Evolutionary conservation across 2,797 vertebrate species (phyloP).

Genomic region (Pogonophryne albipinna): DNA sequence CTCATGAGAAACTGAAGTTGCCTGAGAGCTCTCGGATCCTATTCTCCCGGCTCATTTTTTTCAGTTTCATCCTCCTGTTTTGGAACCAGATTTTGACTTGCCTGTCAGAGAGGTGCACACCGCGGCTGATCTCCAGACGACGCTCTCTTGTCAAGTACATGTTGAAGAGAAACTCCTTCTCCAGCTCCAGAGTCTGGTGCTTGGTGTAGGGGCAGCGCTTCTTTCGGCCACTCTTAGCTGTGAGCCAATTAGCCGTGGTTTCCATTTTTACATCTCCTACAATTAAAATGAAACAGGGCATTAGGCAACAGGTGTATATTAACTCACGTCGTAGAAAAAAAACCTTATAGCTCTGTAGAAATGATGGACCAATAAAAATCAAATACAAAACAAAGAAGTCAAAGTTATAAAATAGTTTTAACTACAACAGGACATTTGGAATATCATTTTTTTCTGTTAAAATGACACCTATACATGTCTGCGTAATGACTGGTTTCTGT

Average conservation of each 20-base stretch:
- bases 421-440: not conserved
- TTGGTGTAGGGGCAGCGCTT: constrained; percentile 99
- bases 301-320: constrained; percentile 60
- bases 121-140: constrained; percentile 98
- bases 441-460: not conserved
- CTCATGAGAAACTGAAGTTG: constrained; percentile 98
- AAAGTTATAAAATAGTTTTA: no score
- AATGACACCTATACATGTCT: not conserved
- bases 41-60: constrained; percentile 99
- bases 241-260: constrained; percentile 95
- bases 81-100: constrained; percentile 99
- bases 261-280: constrained; percentile 92
- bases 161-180: constrained; percentile 99
- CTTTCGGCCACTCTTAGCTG: constrained; percentile 97
- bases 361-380: not conserved
- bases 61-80: constrained; percentile 99
- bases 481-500: not conserved
- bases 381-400: not conserved
- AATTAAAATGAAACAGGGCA: constrained; percentile 56
- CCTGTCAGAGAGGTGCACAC: constrained; percentile 98
- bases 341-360: not conserved
- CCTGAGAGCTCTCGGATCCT: constrained; percentile 97
- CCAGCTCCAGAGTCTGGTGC: constrained; percentile 98
- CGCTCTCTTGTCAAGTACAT: constrained; percentile 99
- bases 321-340: not conserved